Conservation (phyloP, 2,888 invertebrate species). For the Drosophila neotestacea region DNA sequence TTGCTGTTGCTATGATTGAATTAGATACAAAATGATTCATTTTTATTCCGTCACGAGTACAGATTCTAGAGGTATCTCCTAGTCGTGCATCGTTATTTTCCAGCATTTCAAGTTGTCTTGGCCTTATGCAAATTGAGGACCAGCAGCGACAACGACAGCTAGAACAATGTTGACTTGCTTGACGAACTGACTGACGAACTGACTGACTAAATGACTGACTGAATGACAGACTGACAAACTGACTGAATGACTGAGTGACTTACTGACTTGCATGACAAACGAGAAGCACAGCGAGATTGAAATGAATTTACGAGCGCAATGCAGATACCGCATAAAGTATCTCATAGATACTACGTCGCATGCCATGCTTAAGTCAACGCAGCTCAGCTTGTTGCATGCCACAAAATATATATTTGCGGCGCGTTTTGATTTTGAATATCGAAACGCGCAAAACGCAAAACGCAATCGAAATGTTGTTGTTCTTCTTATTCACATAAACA, state of each 20-base stretch:
- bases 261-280: constrained; percentile 62
- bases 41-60: background rate
- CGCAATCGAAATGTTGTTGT: constrained; percentile 29
- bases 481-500: constrained; percentile 29
- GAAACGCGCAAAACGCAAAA: constrained; percentile 24
- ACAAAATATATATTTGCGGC: constrained; percentile 47
- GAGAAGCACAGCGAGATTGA: constrained; percentile 41
- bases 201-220: constrained; percentile 29
- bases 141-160: constrained; percentile 30
- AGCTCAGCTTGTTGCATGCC: constrained; percentile 49
- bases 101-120: constrained; percentile 36
- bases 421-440: constrained; percentile 42
- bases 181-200: constrained; percentile 22
- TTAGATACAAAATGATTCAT: background rate
- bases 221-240: constrained; percentile 27
- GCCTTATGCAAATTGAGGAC: constrained; percentile 66
- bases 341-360: constrained; percentile 57
- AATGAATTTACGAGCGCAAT: constrained; percentile 73
- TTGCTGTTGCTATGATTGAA: background rate
- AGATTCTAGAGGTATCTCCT: constrained; percentile 25
- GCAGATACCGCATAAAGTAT: constrained; percentile 78
- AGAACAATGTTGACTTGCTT: constrained; percentile 47
- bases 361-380: constrained; percentile 13
- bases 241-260: constrained; percentile 53
- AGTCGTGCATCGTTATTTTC: constrained; percentile 7